Evolutionary conservation across 2,797 vertebrate species (phyloP), one percentile per base, ranked within the genome.

Genomic region (Typhlichthys subterraneus): DNA sequence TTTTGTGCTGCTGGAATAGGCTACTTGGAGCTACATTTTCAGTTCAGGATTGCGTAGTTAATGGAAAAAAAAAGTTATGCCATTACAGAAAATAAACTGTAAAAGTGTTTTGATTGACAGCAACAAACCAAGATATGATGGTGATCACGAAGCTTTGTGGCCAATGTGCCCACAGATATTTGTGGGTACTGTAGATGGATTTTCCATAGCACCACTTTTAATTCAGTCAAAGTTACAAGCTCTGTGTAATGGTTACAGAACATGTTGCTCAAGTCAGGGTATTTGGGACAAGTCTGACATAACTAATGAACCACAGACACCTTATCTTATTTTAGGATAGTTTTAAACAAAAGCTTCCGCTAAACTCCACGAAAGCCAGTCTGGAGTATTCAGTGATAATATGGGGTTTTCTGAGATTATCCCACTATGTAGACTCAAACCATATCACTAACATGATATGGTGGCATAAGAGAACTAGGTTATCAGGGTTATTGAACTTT

Each of bases 121-220:
- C 8, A 6, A 9, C 33, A 1, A 38, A 38, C 33, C 8, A 38
- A 38, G 33, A 38, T 9, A 38, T 61, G 63, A 42, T 67, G 52
- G 70, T 52, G 17, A 11, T 15, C 33, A 1, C 5, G 53, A 45
- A 29, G 29, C 51, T 69, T 61, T 12, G 11, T 57, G 60, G 70
- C 57, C 67, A 63, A 51, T 87, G 89, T 88, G 79, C 85, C 80
- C 31, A 23, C 46, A 60, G 69, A 82, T 75, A 67, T 81, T 82
- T 77, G 77, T 72, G 76, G 66, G 67, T n/a, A n/a, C n/a, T n/a
- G n/a, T 62, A 61, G 17, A 62, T 65, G 59, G 59, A 54, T 82
- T 86, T 91, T 85, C 83, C 70, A 75, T 86, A 68, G 19, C 47
- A 50, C 15, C 33, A 47, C 42, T 45, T 38, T 38, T 23, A 12